Percentiles rank a stretch among this genome's conserved stretches.
These are phyloP conservation scores for Vanessa atalanta DNA, from an alignment of 1,140 invertebrate species.

Conservation along the genomic window DNA sequence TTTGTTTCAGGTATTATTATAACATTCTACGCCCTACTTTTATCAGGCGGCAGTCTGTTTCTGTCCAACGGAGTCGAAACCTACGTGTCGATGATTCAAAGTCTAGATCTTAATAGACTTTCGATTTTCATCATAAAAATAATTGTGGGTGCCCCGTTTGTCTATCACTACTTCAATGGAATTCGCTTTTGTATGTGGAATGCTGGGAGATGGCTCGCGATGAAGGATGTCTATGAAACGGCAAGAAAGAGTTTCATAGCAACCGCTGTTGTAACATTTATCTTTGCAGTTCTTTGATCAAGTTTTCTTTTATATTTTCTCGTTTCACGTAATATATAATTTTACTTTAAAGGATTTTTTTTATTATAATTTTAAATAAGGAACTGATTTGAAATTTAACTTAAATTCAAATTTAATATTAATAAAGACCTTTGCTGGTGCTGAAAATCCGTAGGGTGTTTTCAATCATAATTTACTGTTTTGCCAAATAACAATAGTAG, in stretches of 20 bases:
- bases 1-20: conserved; percentile 54
- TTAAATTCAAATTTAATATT: no score
- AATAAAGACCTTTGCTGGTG: no score
- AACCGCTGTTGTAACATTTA: conserved; percentile 37
- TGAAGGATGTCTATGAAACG: conserved; percentile 52
- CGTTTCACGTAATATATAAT: no score
- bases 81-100: conserved; percentile 66
- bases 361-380: no score
- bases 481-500: no score
- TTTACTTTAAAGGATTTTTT: no score
- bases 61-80: conserved; percentile 62
- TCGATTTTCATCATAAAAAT: conserved; percentile 52
- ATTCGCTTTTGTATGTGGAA: conserved; percentile 59
- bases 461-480: no score
- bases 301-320: neutral
- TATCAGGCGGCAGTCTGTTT: conserved; percentile 54
- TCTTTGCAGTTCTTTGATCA: conserved; percentile 49
- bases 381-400: no score
- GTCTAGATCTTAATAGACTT: conserved; percentile 50
- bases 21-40: conserved; percentile 46
- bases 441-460: no score
- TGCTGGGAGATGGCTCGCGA: conserved; percentile 45
- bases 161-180: conserved; percentile 61
- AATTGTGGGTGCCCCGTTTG: conserved; percentile 50
- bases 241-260: conserved; percentile 42